Evolutionary conservation across 2,888 invertebrate genomes (phyloP).

Genomic region (Orthosia gracilis): DNA sequence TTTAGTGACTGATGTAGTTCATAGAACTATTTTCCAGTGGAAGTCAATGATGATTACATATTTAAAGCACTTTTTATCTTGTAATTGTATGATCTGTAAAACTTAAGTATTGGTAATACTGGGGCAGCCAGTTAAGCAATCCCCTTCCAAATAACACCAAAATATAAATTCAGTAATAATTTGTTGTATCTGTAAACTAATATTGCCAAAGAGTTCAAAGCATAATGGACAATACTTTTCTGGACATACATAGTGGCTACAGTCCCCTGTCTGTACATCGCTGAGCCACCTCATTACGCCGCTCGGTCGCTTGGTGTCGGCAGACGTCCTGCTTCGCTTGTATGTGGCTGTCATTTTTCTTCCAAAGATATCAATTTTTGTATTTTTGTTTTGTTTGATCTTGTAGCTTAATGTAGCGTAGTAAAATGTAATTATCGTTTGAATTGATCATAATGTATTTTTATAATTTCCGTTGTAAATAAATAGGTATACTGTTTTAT

Average conservation of each 20-base stretch:
- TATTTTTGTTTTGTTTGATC: slow-evolving; percentile 62
- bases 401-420: slow-evolving; percentile 66
- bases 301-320: slow-evolving; percentile 30
- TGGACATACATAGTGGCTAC: slow-evolving; percentile 48
- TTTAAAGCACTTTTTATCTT: slow-evolving; percentile 37
- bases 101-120: slow-evolving; percentile 31
- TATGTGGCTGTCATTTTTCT: slow-evolving; percentile 66
- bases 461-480: slow-evolving; percentile 82
- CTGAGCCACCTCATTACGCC: slow-evolving; percentile 7
- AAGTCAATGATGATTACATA: slow-evolving; percentile 54
- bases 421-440: slow-evolving; percentile 62
- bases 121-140: slow-evolving; percentile 20
- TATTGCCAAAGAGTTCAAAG: slow-evolving; percentile 70
- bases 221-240: slow-evolving; percentile 63
- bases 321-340: slow-evolving; percentile 52
- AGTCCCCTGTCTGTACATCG: slow-evolving; percentile 42
- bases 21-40: slow-evolving; percentile 56
- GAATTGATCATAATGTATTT: slow-evolving; percentile 76
- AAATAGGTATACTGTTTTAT: slow-evolving; percentile 75
- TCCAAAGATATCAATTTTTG: slow-evolving; percentile 64
- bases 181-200: slow-evolving; percentile 57
- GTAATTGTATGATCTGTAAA: slow-evolving; percentile 22
- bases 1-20: slow-evolving; percentile 64
- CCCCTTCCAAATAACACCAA: slow-evolving; percentile 14
- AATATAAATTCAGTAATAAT: slow-evolving; percentile 30